Evolutionary conservation across 2,113 vertebrate genomes (phyloP), one percentile per base, ranked within the genome.

Genomic region (Pterocles gutturalis): DNA sequence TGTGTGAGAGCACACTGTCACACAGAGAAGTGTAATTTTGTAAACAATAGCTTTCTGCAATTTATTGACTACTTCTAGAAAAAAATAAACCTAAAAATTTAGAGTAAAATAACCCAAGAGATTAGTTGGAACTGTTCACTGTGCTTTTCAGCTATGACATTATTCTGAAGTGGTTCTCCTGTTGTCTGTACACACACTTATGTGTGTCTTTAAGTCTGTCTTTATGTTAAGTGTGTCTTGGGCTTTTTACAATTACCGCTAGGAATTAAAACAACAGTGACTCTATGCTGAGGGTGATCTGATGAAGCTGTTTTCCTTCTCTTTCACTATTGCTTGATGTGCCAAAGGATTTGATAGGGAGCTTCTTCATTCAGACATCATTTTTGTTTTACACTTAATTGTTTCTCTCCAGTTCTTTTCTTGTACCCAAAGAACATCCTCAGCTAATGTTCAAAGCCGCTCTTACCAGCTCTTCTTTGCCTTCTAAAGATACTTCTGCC

Each of bases 131-230:
- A 13, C 28, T 26, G 18, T 21, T 38, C 3, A 1, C 33, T 57
- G 22, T 80, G 70, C 38, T 83, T 85, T 71, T 33, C n/a, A 20
- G 14, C 60, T 43, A 0, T 46, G 51, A 25, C 16, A 2, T 14
- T 13, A 6, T n/a, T 51, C 51, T 33, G 70, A 76, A 71, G 55
- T 5, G 17, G 10, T 31, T 83, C 60, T 71, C 17, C 9, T 28
- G 29, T 46, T 2, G 0, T 61, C 51, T 34, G 34, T 49, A 28
- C n/a, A 2, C 29, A 6, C 6, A 1, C 3, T 60, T 11, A 1
- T 2, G 11, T 41, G 13, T 41, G 41, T 41, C 41, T 41, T 13
- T 41, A 41, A 41, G 41, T 41, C 12, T 58, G 28, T 22, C 58
- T 46, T 70, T 29, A 62, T 6, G 1, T 22, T 31, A 79, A 41